A percentile compares a stretch with the other conserved stretches of the same genome.
phyloP scores from a whole-genome alignment of 1,140 invertebrate species.

The Ectropis grisescens region DNA sequence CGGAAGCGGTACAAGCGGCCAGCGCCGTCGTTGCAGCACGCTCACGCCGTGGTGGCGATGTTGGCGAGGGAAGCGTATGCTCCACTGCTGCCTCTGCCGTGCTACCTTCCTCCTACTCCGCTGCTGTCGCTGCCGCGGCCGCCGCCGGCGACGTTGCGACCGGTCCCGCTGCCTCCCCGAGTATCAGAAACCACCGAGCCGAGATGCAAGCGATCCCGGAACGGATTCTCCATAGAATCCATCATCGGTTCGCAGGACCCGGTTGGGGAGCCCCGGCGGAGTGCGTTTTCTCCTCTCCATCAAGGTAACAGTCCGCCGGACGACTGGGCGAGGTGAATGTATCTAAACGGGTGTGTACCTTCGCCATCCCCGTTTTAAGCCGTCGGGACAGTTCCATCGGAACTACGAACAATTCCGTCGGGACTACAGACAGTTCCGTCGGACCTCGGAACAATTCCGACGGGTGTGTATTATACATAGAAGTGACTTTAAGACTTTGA shows the following conservation, averaged over 20 bases:
- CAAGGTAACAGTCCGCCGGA: conserved; percentile 46
- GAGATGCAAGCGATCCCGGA: conserved; percentile 47
- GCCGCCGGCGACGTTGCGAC: conserved; percentile 50
- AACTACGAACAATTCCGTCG: conserved; percentile 9
- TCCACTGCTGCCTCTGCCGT: conserved; percentile 53
- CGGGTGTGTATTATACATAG: conserved; percentile 7
- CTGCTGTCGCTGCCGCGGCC: conserved; percentile 50
- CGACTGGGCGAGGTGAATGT: conserved; percentile 68
- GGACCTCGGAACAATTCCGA: conserved; percentile 10
- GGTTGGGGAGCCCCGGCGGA: conserved; percentile 37
- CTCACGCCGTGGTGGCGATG: conserved; percentile 59
- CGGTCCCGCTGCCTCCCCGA: conserved; percentile 50
- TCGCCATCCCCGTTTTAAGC: conserved; percentile 26
- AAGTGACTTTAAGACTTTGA: too few relatives aligned
- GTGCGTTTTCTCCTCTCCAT: conserved; percentile 61
- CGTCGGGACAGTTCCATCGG: not conserved
- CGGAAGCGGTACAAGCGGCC: conserved; percentile 96
- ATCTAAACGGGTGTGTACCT: conserved; percentile 28
- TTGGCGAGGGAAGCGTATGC: conserved; percentile 60
- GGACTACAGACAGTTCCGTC: conserved; percentile 24
- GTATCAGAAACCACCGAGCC: conserved; percentile 44
- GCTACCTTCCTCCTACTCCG: conserved; percentile 51
- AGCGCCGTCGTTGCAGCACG: conserved; percentile 60
- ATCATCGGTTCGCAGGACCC: conserved; percentile 52
- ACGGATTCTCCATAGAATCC: conserved; percentile 68